Evolutionary conservation across 2,888 invertebrate genomes (phyloP).

Genomic region (Notodonta dromedarius): DNA sequence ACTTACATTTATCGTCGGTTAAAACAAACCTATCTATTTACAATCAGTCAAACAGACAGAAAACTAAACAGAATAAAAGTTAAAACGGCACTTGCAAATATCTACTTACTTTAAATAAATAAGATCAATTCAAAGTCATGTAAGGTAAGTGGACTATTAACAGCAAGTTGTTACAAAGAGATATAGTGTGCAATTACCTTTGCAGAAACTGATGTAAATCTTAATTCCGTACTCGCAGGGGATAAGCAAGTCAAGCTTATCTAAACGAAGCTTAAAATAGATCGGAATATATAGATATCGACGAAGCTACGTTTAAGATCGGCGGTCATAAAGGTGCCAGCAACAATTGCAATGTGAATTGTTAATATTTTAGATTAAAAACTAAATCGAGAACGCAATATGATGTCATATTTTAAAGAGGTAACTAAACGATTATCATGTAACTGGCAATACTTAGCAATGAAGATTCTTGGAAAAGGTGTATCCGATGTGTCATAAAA

Average conservation of each 20-base stretch:
- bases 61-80: too few relatives aligned
- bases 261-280: background rate
- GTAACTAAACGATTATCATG: background rate
- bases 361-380: background rate
- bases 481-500: background rate
- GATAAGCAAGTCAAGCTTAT: background rate
- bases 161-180: background rate
- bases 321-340: too few relatives aligned
- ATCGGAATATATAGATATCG: background rate
- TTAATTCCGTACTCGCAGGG: constrained; percentile 17
- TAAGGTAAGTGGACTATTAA: background rate
- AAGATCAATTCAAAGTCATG: too few relatives aligned
- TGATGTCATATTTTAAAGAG: background rate
- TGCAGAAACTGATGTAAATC: constrained; percentile 23
- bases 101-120: too few relatives aligned
- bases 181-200: background rate
- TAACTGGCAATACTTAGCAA: background rate
- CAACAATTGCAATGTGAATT: too few relatives aligned
- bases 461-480: background rate
- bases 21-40: too few relatives aligned
- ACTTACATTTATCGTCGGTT: too few relatives aligned
- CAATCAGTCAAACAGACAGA: too few relatives aligned
- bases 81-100: too few relatives aligned
- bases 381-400: background rate
- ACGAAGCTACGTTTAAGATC: too few relatives aligned